Evolutionary conservation across 1,140 invertebrate genomes (phyloP).

Genomic region (Drosophila arawakana): DNA sequence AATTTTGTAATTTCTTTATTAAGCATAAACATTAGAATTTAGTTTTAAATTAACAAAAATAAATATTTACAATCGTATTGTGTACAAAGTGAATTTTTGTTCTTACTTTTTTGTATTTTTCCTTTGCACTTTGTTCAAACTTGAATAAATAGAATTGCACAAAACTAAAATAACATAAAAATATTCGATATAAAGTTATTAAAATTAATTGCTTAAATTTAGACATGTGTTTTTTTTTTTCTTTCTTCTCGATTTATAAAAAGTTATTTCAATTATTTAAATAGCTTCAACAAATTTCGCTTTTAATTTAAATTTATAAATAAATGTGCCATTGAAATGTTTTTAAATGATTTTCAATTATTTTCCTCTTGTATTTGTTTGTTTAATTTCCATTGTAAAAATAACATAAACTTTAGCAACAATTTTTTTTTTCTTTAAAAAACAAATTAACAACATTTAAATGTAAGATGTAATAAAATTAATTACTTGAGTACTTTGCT

Average conservation of each 20-base stretch:
- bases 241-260: background rate
- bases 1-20: constrained; percentile 66
- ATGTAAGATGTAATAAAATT: constrained; percentile 50
- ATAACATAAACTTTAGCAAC: constrained; percentile 78
- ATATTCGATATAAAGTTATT: constrained; percentile 46
- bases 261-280: constrained; percentile 30
- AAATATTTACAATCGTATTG: constrained; percentile 79
- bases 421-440: constrained; percentile 62
- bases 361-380: constrained; percentile 34
- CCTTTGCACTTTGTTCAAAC: constrained; percentile 26
- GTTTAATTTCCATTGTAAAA: constrained; percentile 44
- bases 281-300: constrained; percentile 42
- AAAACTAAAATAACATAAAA: constrained; percentile 74
- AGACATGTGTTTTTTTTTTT: constrained; percentile 7
- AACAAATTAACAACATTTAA: constrained; percentile 78
- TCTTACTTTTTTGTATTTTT: constrained; percentile 8
- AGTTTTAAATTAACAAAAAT: constrained; percentile 64
- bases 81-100: constrained; percentile 50
- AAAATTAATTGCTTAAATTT: constrained; percentile 40
- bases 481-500: constrained; percentile 73
- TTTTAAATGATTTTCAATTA: constrained; percentile 29
- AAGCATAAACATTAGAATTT: constrained; percentile 52
- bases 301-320: constrained; percentile 25
- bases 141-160: constrained; percentile 82
- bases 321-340: constrained; percentile 4